Base-by-base conservation (phyloP, 2,888 invertebrate genomes). In the Catocala sponsa region DNA sequence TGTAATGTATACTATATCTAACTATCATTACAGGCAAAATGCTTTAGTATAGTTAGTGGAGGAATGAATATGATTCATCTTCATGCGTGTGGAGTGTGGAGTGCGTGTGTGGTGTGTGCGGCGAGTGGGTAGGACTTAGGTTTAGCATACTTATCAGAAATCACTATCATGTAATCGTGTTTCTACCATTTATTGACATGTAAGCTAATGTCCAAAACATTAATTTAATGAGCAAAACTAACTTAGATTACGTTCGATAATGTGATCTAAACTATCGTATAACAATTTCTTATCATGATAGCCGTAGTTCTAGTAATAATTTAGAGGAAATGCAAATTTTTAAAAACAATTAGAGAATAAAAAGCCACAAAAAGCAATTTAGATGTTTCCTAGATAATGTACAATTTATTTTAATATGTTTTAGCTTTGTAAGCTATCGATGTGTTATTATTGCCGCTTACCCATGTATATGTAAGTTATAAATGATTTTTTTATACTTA, bases 11-110 rank as follows among this genome's bases (percentile, higher is more conserved):
- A 85, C 83, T 85, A 81, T 83, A 84, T 81, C 78, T 80, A 77
- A 85, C 76, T 86, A 82, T 80, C 70, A 83, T 65, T 86, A 86
- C 88, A 86, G 86, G 85, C 86, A 75, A 78, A 76, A 79, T 79
- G 78, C 79, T 85, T 82, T 78, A 71, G 74, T 78, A 77, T 72
- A 69, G 74, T 72, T 76, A 78, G 59, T 70, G 63, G 76, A 70
- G 68, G 57, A 70, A 80, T 87, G 91, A 90, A 91, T 91, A 73
- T 82, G 77, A 90, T 90, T 91, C 90, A 85, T 85, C 74, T 68
- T 68, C 49, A 59, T 66, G 59, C 55, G 71, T 77, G 66, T 72
- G 63, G 54, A 11, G 52, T 68, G 60, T 43, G 63, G 54, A 11
- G 52, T 68, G 60, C 43, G 64, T 64, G 63, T 68, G 56, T 59